phyloP scores from a whole-genome alignment of 1,140 invertebrate genomes.

The Eciton burchellii region DNA sequence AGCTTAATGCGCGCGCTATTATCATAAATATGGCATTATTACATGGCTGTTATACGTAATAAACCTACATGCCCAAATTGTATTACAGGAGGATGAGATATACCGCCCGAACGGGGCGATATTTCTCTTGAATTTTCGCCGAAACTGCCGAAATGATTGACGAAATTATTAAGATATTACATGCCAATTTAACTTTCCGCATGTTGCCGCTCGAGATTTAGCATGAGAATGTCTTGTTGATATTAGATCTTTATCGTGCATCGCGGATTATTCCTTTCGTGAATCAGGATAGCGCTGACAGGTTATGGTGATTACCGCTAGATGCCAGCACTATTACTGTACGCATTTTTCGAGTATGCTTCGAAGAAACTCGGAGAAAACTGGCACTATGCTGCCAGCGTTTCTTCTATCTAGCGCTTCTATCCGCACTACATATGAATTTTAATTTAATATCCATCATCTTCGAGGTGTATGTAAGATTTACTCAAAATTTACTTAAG shows the following conservation, averaged over 20 bases:
- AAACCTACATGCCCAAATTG: neutral
- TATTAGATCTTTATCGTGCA: neutral
- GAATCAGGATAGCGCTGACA: constrained; percentile 65
- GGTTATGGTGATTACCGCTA: constrained; percentile 77
- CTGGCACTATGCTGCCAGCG: too few relatives aligned
- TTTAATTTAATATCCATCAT: neutral
- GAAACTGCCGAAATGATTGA: neutral
- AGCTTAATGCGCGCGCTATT: neutral
- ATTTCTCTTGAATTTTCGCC: neutral
- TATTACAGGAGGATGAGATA: neutral
- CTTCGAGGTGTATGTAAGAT: neutral
- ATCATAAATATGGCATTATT: neutral
- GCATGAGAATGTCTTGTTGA: neutral
- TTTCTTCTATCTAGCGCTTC: neutral
- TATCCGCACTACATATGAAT: neutral
- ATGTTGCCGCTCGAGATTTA: neutral
- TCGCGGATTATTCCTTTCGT: neutral
- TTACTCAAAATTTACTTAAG: neutral
- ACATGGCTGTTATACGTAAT: neutral
- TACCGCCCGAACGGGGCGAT: neutral
- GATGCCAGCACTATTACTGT: constrained; percentile 80
- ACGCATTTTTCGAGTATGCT: neutral
- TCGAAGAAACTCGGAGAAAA: neutral
- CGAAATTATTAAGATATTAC: constrained; percentile 21
- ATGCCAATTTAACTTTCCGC: neutral